Evolutionary conservation across 1,140 invertebrate species (phyloP).

Genomic region (Sesamia nonagrioides): DNA sequence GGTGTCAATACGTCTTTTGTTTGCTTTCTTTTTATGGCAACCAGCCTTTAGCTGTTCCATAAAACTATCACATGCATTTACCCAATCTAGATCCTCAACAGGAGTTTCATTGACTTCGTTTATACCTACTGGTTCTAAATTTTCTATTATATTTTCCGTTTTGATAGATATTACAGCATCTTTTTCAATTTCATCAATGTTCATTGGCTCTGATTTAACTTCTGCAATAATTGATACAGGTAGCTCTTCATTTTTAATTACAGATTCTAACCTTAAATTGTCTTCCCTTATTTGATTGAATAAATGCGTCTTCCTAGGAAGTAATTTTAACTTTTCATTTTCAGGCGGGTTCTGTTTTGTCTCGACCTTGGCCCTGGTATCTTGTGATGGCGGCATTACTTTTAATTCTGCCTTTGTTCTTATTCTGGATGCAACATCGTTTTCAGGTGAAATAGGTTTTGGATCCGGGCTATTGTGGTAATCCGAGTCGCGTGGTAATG

Average conservation of each 20-base stretch:
- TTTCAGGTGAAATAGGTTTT: conserved; percentile 78
- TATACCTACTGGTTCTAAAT: conserved; percentile 55
- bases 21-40: conserved; percentile 88
- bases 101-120: conserved; percentile 46
- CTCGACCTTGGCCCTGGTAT: conserved; percentile 66
- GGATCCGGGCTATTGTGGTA: conserved; percentile 69
- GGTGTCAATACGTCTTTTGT: conserved; percentile 84
- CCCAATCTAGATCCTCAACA: conserved; percentile 88
- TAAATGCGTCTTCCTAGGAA: conserved; percentile 82
- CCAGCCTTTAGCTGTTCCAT: conserved; percentile 90
- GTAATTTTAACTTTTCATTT: conserved; percentile 68
- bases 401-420: conserved; percentile 94
- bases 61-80: conserved; percentile 91
- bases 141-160: conserved; percentile 75
- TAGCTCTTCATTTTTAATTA: conserved; percentile 77
- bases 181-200: conserved; percentile 84
- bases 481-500: conserved; percentile 72
- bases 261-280: conserved; percentile 81
- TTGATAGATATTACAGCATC: conserved; percentile 79
- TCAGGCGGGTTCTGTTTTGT: conserved; percentile 55
- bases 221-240: conserved; percentile 64
- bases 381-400: conserved; percentile 86
- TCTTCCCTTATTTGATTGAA: conserved; percentile 85
- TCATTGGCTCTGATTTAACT: conserved; percentile 83
- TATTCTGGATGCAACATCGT: conserved; percentile 90